Evolutionary conservation across 2,797 vertebrate species (phyloP).

Genomic region (Orientallactaga sibirica): DNA sequence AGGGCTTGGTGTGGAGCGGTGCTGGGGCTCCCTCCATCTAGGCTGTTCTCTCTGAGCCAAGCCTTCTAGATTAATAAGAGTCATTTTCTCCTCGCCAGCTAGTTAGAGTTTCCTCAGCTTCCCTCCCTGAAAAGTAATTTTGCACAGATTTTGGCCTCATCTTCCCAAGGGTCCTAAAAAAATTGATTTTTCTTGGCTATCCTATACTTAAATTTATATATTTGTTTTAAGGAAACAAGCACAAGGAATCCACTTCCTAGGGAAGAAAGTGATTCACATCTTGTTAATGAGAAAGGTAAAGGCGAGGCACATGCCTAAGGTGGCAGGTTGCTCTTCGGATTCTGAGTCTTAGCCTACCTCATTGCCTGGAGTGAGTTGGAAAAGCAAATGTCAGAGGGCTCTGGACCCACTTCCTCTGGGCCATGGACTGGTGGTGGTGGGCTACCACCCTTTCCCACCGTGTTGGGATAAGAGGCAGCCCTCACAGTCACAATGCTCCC

Average conservation of each 20-base stretch:
- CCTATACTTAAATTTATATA: not conserved
- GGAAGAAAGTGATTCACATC: not conserved
- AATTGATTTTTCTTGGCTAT: slow-evolving; percentile 33
- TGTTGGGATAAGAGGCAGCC: slow-evolving; percentile 21
- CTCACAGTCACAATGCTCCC: slow-evolving; percentile 82
- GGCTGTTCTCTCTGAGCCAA: not conserved
- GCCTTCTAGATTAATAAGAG: not conserved
- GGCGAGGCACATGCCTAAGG: slow-evolving; percentile 7
- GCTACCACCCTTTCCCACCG: not conserved
- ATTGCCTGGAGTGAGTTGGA: not conserved
- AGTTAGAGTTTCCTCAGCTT: not conserved
- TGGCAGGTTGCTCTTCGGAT: not conserved
- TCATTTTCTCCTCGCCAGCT: not conserved
- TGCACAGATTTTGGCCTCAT: not conserved
- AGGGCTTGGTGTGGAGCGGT: not conserved
- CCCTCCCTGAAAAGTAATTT: slow-evolving; percentile 23
- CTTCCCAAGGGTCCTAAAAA: not conserved
- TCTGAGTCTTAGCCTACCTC: not conserved
- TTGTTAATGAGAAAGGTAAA: slow-evolving; percentile 42
- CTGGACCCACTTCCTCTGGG: not conserved
- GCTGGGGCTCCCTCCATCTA: not conserved
- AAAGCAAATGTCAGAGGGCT: not conserved
- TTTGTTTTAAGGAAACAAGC: not conserved
- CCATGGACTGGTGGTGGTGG: not conserved
- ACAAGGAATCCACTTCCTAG: slow-evolving; percentile 1